Percentiles rank a stretch among this genome's conserved stretches.
Evolutionary conservation across 1,140 invertebrate species (phyloP).

Genomic region (Gonioctena quinquepunctata): DNA sequence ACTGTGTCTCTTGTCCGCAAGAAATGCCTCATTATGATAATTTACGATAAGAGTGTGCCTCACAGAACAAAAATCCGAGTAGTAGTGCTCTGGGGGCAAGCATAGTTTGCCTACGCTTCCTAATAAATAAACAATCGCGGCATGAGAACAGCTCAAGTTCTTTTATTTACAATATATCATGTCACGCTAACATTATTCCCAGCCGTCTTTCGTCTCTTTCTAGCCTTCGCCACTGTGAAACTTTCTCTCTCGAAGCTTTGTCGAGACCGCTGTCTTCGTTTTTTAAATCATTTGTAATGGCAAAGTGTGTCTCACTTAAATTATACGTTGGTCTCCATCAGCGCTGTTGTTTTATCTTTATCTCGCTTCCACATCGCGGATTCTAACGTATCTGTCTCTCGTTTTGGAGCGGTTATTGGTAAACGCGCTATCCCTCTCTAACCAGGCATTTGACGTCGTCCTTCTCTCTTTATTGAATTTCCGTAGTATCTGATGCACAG

Average conservation of each 20-base stretch:
- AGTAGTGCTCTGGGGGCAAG: background rate
- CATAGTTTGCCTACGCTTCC: background rate
- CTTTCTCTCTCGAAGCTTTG: constrained; percentile 12
- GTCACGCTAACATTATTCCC: constrained; percentile 28
- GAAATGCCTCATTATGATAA: background rate
- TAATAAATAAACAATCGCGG: constrained; percentile 31
- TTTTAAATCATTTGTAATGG: constrained; percentile 32
- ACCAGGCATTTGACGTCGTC: background rate
- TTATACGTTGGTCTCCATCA: constrained; percentile 32
- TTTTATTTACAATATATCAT: constrained; percentile 39
- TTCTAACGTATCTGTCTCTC: background rate
- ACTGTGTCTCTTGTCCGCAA: background rate
- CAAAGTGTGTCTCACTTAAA: constrained; percentile 30
- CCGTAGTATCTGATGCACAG: constrained; percentile 12
- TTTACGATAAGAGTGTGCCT: background rate
- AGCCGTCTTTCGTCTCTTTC: constrained; percentile 11
- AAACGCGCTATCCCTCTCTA: constrained; percentile 8
- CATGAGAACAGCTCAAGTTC: constrained; percentile 19
- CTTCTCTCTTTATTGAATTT: constrained; percentile 21
- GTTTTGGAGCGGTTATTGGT: constrained; percentile 12
- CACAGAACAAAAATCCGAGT: background rate
- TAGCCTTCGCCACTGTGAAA: background rate
- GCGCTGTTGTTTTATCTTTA: constrained; percentile 24
- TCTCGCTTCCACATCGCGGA: constrained; percentile 1
- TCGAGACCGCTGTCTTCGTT: constrained; percentile 26